phyloP scores from a whole-genome alignment of 2,888 invertebrate genomes.

The Nomada lathburiana region DNA sequence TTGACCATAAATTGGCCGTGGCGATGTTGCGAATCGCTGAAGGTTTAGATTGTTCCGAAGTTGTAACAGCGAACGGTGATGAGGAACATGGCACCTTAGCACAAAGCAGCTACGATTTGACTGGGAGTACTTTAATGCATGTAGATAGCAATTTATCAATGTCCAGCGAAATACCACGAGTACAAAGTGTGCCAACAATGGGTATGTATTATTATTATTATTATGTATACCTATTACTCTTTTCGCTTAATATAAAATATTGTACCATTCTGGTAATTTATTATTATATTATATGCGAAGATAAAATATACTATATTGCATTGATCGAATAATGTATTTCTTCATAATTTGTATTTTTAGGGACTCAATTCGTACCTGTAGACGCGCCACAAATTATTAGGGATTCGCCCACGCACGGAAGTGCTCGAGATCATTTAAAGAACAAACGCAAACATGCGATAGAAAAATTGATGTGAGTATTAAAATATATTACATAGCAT shows the following conservation, averaged over 20 bases:
- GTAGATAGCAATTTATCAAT: conserved; percentile 83
- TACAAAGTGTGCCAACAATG: conserved; percentile 81
- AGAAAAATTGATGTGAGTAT: conserved; percentile 76
- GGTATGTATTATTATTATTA: conserved; percentile 46
- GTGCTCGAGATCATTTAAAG: conserved; percentile 78
- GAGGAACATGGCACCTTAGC: conserved; percentile 79
- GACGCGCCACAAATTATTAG: conserved; percentile 70
- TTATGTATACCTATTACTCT: not conserved
- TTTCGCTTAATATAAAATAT: not conserved
- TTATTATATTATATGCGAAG: not conserved
- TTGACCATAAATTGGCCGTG: conserved; percentile 96
- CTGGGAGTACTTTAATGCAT: conserved; percentile 82
- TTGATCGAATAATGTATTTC: not conserved
- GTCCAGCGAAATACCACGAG: conserved; percentile 80
- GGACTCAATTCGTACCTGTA: conserved; percentile 70
- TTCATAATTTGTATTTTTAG: conserved; percentile 46
- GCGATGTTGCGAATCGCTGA: conserved; percentile 94
- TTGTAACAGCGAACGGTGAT: conserved; percentile 71
- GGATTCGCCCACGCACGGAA: conserved; percentile 79
- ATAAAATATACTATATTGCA: too few species aligned
- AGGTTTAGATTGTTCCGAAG: conserved; percentile 92
- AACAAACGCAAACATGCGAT: conserved; percentile 78
- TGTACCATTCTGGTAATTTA: not conserved
- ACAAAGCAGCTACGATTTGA: conserved; percentile 82
- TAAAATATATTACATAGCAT: not conserved